These are phyloP conservation scores for Chiloscyllium punctatum DNA, from an alignment of 2,797 vertebrate species.

Conservation along the genomic window DNA sequence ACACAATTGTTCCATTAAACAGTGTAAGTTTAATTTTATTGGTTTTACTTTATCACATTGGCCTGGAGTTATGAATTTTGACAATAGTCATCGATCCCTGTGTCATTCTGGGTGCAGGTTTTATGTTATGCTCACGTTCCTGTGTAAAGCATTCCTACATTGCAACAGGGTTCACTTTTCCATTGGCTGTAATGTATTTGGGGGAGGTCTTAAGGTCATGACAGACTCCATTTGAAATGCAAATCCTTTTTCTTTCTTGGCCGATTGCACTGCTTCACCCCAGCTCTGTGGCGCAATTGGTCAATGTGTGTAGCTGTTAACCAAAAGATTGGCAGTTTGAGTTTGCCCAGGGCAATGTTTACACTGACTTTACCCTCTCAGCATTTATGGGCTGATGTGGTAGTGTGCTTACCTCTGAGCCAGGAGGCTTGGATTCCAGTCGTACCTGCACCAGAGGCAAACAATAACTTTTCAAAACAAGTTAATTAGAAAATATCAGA, in stretches of 20 bases:
- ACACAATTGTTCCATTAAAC: conserved; percentile 64
- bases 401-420: too few relatives aligned
- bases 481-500: too few relatives aligned
- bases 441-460: too few relatives aligned
- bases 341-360: too few relatives aligned
- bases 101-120: background rate
- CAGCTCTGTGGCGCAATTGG: background rate
- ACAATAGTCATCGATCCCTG: background rate
- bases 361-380: too few relatives aligned
- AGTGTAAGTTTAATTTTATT: conserved; percentile 56
- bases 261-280: background rate
- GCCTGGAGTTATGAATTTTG: background rate
- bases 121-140: background rate
- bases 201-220: background rate
- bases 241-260: background rate
- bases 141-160: background rate
- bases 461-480: too few relatives aligned
- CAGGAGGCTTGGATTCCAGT: too few relatives aligned
- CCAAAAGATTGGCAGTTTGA: too few relatives aligned
- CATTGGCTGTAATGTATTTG: background rate
- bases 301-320: too few relatives aligned
- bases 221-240: background rate
- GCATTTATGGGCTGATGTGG: too few relatives aligned
- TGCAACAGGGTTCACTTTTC: background rate
- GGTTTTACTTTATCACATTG: background rate